These are phyloP conservation scores for Eurypyga helias DNA, from an alignment of 2,113 vertebrate genomes.

Conservation along the genomic window DNA sequence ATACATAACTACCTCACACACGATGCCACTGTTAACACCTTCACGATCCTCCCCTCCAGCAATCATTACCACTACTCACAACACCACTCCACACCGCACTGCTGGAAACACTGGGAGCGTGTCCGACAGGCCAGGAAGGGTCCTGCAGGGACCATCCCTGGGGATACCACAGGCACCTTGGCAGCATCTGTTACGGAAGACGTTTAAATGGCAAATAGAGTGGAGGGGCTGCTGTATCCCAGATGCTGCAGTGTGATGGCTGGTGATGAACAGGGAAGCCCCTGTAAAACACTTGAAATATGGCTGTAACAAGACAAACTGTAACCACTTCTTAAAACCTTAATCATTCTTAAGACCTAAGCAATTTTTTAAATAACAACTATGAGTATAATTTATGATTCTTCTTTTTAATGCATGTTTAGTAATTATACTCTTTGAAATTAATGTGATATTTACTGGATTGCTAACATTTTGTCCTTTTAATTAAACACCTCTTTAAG, in stretches of 20 bases:
- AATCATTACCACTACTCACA: neutral
- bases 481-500: conserved; percentile 59
- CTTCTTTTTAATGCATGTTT: conserved; percentile 30
- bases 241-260: neutral
- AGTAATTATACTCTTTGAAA: conserved; percentile 45
- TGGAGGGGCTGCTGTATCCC: neutral
- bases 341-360: conserved; percentile 18
- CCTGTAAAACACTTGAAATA: neutral
- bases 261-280: neutral
- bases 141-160: neutral
- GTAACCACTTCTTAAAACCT: too few relatives aligned
- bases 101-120: neutral
- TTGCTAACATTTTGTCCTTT: conserved; percentile 51
- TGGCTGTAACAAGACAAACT: neutral
- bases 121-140: rapidly evolving
- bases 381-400: conserved; percentile 29
- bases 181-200: neutral
- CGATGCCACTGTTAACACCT: neutral
- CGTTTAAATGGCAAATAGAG: neutral
- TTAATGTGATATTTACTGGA: conserved; percentile 51
- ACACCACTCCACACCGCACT: neutral
- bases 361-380: conserved; percentile 41
- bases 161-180: neutral
- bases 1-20: neutral
- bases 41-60: neutral